phyloP scores from a whole-genome alignment of 2,888 invertebrate genomes.

The Endomychus coccineus region DNA sequence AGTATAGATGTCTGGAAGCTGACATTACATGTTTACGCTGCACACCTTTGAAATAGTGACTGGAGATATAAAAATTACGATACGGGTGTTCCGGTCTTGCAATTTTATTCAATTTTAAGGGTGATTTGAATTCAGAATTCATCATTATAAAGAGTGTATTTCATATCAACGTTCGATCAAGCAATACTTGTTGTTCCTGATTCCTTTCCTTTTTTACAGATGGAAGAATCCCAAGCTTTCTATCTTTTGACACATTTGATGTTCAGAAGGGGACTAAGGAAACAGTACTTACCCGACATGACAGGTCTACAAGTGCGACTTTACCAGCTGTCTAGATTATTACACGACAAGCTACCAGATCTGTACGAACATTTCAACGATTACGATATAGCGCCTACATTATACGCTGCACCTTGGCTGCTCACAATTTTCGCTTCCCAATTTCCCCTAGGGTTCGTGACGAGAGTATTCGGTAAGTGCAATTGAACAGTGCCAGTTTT shows the following conservation, averaged over 20 bases:
- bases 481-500: too few species aligned
- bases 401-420: slow-evolving; percentile 97
- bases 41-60: too few species aligned
- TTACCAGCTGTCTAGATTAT: slow-evolving; percentile 85
- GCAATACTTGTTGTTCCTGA: too few species aligned
- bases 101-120: too few species aligned
- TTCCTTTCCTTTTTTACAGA: too few species aligned
- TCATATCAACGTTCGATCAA: too few species aligned
- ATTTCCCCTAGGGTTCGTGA: slow-evolving; percentile 92
- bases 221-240: slow-evolving; percentile 89
- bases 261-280: slow-evolving; percentile 80
- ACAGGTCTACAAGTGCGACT: slow-evolving; percentile 79
- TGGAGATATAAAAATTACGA: too few species aligned
- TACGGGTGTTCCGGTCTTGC: too few species aligned
- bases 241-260: slow-evolving; percentile 81
- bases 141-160: too few species aligned
- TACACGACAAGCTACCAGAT: slow-evolving; percentile 81
- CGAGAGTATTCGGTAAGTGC: slow-evolving; percentile 78
- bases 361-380: slow-evolving; percentile 79
- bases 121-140: too few species aligned
- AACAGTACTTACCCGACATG: slow-evolving; percentile 93
- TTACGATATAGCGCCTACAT: slow-evolving; percentile 86
- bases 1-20: too few species aligned
- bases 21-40: too few species aligned
- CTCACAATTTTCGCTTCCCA: slow-evolving; percentile 93